These are phyloP conservation scores for Oncorhynchus mykiss DNA, from an alignment of 2,113 vertebrate species.

Conservation along the genomic window DNA sequence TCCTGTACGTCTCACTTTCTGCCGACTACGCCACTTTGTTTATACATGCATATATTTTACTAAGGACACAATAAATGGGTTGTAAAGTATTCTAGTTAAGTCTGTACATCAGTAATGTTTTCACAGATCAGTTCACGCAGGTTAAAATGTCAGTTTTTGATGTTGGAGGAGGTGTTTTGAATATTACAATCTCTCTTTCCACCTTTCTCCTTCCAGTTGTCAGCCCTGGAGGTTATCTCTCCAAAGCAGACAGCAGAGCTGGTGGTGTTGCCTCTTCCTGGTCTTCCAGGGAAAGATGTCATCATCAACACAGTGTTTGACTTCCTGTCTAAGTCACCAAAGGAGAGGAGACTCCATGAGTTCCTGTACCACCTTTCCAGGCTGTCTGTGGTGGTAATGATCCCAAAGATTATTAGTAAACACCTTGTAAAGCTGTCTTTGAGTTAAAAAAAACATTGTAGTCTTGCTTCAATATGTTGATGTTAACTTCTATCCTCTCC, in stretches of 20 bases:
- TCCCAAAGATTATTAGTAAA: neutral
- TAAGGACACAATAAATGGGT: too few species aligned
- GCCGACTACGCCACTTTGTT: too few species aligned
- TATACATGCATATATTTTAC: too few species aligned
- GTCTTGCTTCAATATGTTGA: neutral
- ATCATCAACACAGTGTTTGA: conserved; percentile 49
- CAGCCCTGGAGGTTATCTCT: conserved; percentile 34
- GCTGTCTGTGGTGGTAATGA: conserved; percentile 37
- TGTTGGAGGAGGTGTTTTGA: too few species aligned
- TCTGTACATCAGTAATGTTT: too few species aligned
- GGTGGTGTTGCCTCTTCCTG: conserved; percentile 36
- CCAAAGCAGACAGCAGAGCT: conserved; percentile 40
- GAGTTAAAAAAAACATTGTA: neutral
- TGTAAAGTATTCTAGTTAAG: too few species aligned
- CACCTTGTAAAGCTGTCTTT: neutral
- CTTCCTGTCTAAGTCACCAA: conserved; percentile 12
- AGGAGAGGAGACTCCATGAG: conserved; percentile 3
- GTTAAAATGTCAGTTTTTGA: too few species aligned
- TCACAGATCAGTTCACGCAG: too few species aligned
- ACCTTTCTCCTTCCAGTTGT: conserved; percentile 32
- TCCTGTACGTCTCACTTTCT: too few species aligned
- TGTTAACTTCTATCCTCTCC: too few species aligned
- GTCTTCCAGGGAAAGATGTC: conserved; percentile 21
- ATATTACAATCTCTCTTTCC: too few species aligned
- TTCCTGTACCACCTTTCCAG: conserved; percentile 17